Conservation (phyloP, 2,113 vertebrate genomes). For the Cichladusa arquata region DNA sequence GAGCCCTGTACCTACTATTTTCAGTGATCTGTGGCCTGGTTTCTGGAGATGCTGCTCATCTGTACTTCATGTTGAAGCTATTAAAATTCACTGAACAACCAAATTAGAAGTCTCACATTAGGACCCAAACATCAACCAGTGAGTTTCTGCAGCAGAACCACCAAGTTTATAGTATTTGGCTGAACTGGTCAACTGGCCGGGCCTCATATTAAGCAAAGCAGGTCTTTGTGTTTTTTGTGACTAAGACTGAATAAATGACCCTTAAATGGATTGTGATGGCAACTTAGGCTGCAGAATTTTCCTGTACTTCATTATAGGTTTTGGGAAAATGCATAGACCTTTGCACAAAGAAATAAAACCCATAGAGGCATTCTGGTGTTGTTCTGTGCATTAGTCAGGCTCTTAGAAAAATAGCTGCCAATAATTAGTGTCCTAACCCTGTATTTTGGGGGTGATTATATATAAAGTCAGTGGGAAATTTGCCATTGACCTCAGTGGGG, state of each 20-base stretch:
- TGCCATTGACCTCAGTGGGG: neutral
- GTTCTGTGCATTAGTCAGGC: neutral
- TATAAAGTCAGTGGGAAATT: neutral
- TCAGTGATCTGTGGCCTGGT: neutral
- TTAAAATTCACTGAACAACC: neutral
- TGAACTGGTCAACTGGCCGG: neutral
- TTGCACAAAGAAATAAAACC: neutral
- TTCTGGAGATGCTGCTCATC: neutral
- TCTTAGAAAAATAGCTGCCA: neutral
- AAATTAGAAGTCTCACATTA: neutral
- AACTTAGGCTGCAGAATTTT: neutral
- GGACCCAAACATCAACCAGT: neutral
- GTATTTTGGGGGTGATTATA: neutral
- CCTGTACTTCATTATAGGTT: neutral
- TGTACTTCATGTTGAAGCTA: neutral
- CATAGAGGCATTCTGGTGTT: neutral
- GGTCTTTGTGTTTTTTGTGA: neutral
- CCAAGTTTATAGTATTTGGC: neutral
- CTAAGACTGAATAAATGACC: neutral
- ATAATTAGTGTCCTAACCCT: neutral
- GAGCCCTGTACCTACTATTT: neutral
- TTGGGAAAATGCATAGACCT: neutral
- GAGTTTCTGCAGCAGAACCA: neutral
- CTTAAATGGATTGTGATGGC: neutral
- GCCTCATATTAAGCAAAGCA: neutral